These are phyloP conservation scores for Troides helena DNA, from an alignment of 2,888 invertebrate species.

Conservation along the genomic window DNA sequence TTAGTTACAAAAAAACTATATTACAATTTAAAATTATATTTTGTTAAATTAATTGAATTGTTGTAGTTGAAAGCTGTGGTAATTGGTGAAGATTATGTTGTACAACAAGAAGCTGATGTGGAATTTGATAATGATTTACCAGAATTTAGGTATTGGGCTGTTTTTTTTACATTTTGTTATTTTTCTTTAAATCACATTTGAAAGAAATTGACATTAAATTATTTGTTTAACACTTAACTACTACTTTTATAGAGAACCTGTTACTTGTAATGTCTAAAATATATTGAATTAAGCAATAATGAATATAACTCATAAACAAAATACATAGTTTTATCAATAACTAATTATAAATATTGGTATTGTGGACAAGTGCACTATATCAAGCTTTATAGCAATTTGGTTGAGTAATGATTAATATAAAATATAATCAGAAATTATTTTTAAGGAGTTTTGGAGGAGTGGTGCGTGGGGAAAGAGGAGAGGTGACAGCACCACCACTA, in stretches of 20 bases:
- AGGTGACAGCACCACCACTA: conserved; percentile 89
- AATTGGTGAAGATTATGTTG: conserved; percentile 85
- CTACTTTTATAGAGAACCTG: too few relatives aligned
- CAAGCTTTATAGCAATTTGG: too few relatives aligned
- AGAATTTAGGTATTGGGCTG: conserved; percentile 87
- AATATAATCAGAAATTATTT: conserved; percentile 1
- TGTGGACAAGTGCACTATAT: too few relatives aligned
- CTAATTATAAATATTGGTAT: too few relatives aligned
- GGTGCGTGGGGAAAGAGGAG: conserved; percentile 65
- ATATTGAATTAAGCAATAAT: too few relatives aligned
- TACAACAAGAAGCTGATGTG: conserved; percentile 89
- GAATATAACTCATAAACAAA: too few relatives aligned
- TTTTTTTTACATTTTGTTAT: neutral
- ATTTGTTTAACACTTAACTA: too few relatives aligned
- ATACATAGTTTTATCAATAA: too few relatives aligned
- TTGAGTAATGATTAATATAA: too few relatives aligned
- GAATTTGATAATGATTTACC: conserved; percentile 95
- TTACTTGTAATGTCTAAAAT: neutral
- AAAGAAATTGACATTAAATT: too few relatives aligned
- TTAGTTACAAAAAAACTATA: neutral
- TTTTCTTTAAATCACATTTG: too few relatives aligned
- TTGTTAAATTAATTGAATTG: neutral
- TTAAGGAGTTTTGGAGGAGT: conserved; percentile 79
- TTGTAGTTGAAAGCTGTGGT: conserved; percentile 93
- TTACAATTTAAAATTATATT: neutral